A percentile compares a stretch with the other conserved stretches of the same genome.
Evolutionary conservation across 2,797 vertebrate genomes (phyloP).

Genomic region (Aplochiton taeniatus): DNA sequence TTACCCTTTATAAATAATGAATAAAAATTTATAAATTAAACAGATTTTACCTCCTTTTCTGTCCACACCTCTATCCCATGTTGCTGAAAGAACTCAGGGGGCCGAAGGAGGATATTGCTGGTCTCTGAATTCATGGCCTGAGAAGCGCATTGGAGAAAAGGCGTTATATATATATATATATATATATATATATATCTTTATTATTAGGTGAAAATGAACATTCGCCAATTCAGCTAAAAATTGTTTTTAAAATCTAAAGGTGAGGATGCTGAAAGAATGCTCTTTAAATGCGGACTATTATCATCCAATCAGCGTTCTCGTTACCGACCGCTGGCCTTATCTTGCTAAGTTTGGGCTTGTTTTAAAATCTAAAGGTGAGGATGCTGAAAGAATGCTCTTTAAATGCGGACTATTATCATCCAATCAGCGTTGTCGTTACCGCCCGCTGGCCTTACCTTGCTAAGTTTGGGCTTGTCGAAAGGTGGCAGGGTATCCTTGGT

Average conservation of each 20-base stretch:
- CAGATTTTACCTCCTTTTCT: conserved; percentile 76
- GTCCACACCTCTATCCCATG: conserved; percentile 79
- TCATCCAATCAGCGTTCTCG: too few relatives aligned
- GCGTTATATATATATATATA: not conserved
- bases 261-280: not conserved
- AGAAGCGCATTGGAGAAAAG: not conserved
- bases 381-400: not conserved
- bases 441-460: conserved; percentile 72
- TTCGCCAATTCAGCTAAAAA: not conserved
- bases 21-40: not conserved
- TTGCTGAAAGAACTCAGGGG: conserved; percentile 76
- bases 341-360: conserved; percentile 83
- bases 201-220: too few relatives aligned
- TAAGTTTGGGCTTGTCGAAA: conserved; percentile 86
- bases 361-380: too few relatives aligned
- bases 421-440: too few relatives aligned
- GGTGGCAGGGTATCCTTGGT: conserved; percentile 81
- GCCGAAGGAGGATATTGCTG: conserved; percentile 75
- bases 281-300: not conserved
- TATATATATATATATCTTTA: too few relatives aligned
- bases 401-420: not conserved
- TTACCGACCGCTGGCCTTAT: conserved; percentile 47
- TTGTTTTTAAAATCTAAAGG: too few relatives aligned
- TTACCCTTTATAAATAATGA: not conserved
- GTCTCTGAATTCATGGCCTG: conserved; percentile 74